These are phyloP conservation scores for Caenorhabditis angaria DNA, from an alignment of 2,888 invertebrate genomes.

Conservation along the genomic window DNA sequence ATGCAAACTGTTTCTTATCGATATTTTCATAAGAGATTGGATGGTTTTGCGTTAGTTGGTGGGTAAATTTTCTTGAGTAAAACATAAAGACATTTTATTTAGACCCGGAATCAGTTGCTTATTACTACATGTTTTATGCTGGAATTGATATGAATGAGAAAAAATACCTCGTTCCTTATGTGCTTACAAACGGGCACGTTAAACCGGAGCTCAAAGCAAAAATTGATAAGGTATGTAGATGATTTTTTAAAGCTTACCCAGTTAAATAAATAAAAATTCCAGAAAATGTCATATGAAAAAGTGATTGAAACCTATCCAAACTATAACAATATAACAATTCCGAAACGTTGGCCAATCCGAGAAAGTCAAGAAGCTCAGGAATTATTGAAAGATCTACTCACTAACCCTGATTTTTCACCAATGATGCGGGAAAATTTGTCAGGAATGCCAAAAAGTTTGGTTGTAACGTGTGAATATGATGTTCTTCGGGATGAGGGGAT, in stretches of 20 bases:
- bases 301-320: conserved; percentile 15
- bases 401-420: conserved; percentile 72
- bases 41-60: conserved; percentile 60
- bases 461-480: conserved; percentile 73
- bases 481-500: conserved; percentile 73
- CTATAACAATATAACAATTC: conserved; percentile 28
- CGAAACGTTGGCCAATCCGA: conserved; percentile 15
- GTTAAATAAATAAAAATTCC: neutral
- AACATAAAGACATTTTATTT: neutral
- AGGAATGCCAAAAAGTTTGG: conserved; percentile 70
- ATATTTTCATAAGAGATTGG: conserved; percentile 43
- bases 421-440: conserved; percentile 67
- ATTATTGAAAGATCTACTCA: conserved; percentile 46
- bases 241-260: neutral
- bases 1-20: conserved; percentile 70
- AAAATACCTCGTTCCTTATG: conserved; percentile 28
- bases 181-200: conserved; percentile 56
- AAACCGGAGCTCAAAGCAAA: neutral
- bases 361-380: conserved; percentile 35
- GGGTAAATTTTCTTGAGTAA: conserved; percentile 11
- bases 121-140: conserved; percentile 60
- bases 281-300: conserved; percentile 9
- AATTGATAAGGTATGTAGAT: neutral
- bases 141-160: conserved; percentile 50
- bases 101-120: conserved; percentile 58